Evolutionary conservation across 1,140 invertebrate species (phyloP).

Genomic region (Hyles euphorbiae): DNA sequence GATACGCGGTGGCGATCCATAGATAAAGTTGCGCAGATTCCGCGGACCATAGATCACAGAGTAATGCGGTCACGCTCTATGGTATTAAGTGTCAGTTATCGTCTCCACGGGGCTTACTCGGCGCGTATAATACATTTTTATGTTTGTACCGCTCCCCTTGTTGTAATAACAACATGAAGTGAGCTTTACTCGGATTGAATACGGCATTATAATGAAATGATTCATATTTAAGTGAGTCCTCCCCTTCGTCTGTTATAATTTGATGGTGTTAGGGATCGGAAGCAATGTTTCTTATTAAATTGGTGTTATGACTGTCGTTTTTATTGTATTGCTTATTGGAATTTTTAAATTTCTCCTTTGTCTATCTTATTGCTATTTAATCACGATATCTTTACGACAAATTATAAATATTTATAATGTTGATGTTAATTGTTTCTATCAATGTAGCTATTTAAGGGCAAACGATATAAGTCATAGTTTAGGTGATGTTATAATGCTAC

Average conservation of each 20-base stretch:
- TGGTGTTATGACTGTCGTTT: constrained; percentile 57
- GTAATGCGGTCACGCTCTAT: constrained; percentile 73
- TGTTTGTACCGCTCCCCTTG: constrained; percentile 63
- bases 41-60: constrained; percentile 70
- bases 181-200: constrained; percentile 74
- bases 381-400: neutral
- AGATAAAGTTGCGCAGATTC: constrained; percentile 62
- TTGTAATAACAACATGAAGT: constrained; percentile 72
- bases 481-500: too few relatives aligned
- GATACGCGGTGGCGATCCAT: constrained; percentile 48
- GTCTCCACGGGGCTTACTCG: constrained; percentile 65
- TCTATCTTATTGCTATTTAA: neutral
- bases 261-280: constrained; percentile 63
- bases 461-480: too few relatives aligned
- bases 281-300: constrained; percentile 73
- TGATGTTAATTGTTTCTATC: too few relatives aligned
- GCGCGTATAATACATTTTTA: constrained; percentile 69
- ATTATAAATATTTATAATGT: too few relatives aligned
- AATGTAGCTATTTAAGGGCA: too few relatives aligned
- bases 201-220: constrained; percentile 75
- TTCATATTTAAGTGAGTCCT: constrained; percentile 75
- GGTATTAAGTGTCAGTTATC: constrained; percentile 75
- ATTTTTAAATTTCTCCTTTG: neutral
- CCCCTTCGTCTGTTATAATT: constrained; percentile 61
- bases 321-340: constrained; percentile 37